Base-by-base conservation (phyloP, 2,888 invertebrate genomes). In the Parelbella ahira region DNA sequence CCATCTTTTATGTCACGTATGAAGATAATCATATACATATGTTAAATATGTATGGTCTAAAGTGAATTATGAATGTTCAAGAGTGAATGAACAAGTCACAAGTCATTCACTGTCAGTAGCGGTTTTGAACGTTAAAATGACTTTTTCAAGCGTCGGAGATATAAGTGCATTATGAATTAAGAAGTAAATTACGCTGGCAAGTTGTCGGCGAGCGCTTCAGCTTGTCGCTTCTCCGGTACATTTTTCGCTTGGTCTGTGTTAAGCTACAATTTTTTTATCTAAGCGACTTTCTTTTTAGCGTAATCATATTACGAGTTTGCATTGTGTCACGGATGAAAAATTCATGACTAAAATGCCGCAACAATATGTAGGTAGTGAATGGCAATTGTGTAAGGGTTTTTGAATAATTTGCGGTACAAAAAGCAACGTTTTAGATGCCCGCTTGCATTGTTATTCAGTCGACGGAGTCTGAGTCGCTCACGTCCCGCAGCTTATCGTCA, bases 401-500 rank as follows among this genome's bases (percentile, higher is more conserved):
- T 15, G 15, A 15, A 15, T 15, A 15, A 15, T 15, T 15, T 15
- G 15, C 4, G n/a, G n/a, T n/a, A n/a, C 47, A 49, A 55, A 57
- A 51, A 68, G 77, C 72, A 64, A 58, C 77, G 68, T 82, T 82
- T 82, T 79, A 82, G 75, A 56, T 56, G 55, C 62, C 63, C 60
- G 57, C 60, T 66, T 70, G 72, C 77, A 87, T 87, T 87, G 83
- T 83, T 86, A 87, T 87, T 87, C 87, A 79, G 81, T 67, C 66
- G 67, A 60, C 76, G 79, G 57, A 64, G 78, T 67, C 72, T 64
- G 61, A 63, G 68, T 60, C 75, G 79, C 76, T 75, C 84, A 79
- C 84, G 82, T 84, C 67, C 67, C 75, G 54, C 63, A 72, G 84
- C 87, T 86, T 87, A 87, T 87, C 86, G 82, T 68, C 70, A 60